Conservation (phyloP, 1,140 invertebrate genomes). For the Cherax quadricarinatus region DNA sequence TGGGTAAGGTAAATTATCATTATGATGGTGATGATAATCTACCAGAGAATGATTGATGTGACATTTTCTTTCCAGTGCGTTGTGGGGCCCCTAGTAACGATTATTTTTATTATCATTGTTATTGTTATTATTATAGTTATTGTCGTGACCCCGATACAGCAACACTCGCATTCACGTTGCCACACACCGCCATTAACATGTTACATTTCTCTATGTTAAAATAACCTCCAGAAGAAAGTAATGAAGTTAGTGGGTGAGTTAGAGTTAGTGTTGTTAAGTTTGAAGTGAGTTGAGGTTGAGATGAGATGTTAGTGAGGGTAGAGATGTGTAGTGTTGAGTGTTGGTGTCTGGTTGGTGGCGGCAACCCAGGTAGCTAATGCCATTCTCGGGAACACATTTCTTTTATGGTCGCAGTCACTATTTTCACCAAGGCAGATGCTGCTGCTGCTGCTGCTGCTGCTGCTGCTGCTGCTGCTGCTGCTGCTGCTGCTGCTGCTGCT, state of each 20-base stretch:
- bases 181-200: no score
- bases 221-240: no score
- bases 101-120: constrained; percentile 71
- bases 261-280: neutral
- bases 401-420: constrained; percentile 66
- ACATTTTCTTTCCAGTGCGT: constrained; percentile 65
- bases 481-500: no score
- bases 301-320: no score
- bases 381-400: constrained; percentile 66
- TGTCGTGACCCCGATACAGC: constrained; percentile 66
- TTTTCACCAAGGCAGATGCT: constrained; percentile 62
- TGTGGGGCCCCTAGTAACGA: constrained; percentile 67
- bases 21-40: constrained; percentile 57
- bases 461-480: neutral
- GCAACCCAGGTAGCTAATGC: constrained; percentile 53
- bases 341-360: constrained; percentile 6
- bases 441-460: constrained; percentile 16
- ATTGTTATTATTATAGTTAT: constrained; percentile 70
- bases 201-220: no score
- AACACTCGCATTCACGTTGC: neutral
- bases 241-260: neutral
- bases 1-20: constrained; percentile 15
- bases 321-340: neutral
- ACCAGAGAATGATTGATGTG: constrained; percentile 55
- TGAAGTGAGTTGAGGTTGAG: no score